Conservation (phyloP, 1,140 invertebrate genomes). For the Drosophila grimshawi region DNA sequence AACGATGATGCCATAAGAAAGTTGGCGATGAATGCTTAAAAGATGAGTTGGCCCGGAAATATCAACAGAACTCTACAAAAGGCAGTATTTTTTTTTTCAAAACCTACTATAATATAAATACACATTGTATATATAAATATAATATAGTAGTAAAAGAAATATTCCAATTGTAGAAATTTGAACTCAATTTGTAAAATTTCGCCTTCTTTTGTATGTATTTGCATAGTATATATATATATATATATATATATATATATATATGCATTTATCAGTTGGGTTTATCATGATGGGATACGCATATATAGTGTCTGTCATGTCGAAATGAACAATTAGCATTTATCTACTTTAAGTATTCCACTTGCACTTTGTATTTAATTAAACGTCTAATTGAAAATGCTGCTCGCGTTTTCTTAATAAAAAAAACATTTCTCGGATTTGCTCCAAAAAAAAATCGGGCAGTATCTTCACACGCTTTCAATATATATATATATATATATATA, state of each 20-base stretch:
- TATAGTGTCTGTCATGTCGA: too few species aligned
- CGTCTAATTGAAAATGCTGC: conserved; percentile 48
- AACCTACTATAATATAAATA: too few species aligned
- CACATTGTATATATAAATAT: too few species aligned
- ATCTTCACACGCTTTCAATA: conserved; percentile 41
- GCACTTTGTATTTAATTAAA: background rate
- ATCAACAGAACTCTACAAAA: background rate
- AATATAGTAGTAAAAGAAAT: too few species aligned
- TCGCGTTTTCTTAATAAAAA: conserved; percentile 28
- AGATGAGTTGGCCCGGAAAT: background rate
- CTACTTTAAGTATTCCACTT: background rate
- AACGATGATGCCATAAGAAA: conserved; percentile 7
- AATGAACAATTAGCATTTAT: background rate
- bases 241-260: too few species aligned
- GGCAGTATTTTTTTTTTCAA: background rate
- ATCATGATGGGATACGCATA: too few species aligned
- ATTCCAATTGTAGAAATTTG: too few species aligned
- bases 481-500: too few species aligned
- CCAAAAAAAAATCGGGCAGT: conserved; percentile 18
- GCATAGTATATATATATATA: too few species aligned
- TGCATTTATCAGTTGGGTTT: too few species aligned
- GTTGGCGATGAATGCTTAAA: background rate
- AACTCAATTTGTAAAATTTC: too few species aligned
- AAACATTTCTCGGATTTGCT: conserved; percentile 31
- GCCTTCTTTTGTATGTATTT: too few species aligned